A percentile compares a stretch with the other conserved stretches of the same genome.
Conservation (phyloP, 2,797 vertebrate species). For the Xyrichtys novacula region DNA sequence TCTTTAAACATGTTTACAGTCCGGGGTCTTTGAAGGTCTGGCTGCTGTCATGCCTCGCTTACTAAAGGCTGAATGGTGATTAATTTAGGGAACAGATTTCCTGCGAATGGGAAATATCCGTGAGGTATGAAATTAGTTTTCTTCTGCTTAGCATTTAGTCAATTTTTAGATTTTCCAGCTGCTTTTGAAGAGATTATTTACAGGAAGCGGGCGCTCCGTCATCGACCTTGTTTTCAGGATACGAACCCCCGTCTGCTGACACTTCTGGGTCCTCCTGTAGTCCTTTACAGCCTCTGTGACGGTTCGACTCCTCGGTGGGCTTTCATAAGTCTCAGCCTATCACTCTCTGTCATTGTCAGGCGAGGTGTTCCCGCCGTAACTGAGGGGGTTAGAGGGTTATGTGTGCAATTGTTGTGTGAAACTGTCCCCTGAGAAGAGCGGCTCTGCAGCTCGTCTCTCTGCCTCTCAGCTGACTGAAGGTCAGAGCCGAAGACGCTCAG, state of each 20-base stretch:
- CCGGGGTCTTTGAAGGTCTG: constrained; percentile 76
- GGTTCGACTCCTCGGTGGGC: constrained; percentile 8
- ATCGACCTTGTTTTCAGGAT: constrained; percentile 55
- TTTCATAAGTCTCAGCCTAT: constrained; percentile 55
- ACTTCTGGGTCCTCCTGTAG: not conserved
- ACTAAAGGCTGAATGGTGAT: constrained; percentile 71
- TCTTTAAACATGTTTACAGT: constrained; percentile 77
- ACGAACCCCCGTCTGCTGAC: constrained; percentile 21
- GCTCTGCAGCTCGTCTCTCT: constrained; percentile 43
- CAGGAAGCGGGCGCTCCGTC: constrained; percentile 45
- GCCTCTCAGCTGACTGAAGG: constrained; percentile 57
- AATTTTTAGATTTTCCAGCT: constrained; percentile 45
- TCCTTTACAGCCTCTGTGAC: not conserved
- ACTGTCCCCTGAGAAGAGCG: constrained; percentile 64
- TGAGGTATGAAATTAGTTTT: constrained; percentile 79
- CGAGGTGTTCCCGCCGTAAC: constrained; percentile 39
- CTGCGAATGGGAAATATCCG: constrained; percentile 72
- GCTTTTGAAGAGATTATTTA: constrained; percentile 57
- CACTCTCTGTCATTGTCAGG: constrained; percentile 58
- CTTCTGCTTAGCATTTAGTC: constrained; percentile 55
- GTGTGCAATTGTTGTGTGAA: constrained; percentile 69
- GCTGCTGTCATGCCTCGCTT: constrained; percentile 69
- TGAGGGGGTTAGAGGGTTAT: constrained; percentile 60
- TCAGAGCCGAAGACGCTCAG: constrained; percentile 53
- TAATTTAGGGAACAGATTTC: constrained; percentile 64